Base-by-base conservation (phyloP, 2,113 vertebrate species). In the Campylomormyrus tamandua region DNA sequence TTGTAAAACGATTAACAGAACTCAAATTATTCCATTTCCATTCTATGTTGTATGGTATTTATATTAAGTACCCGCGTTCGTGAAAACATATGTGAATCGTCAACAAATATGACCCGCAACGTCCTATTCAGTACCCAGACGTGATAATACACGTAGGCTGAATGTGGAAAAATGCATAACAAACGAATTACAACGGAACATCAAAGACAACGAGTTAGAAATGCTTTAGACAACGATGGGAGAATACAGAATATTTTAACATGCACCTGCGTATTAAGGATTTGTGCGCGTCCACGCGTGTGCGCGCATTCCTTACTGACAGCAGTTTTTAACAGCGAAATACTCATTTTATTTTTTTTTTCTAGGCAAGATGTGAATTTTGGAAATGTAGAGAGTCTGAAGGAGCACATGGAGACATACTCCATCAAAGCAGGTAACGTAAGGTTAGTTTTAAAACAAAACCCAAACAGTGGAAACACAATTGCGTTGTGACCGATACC, bases 371-470 rank as follows among this genome's bases (percentile, higher is more conserved):
- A 95, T 90, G 93, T 88, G 77, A 96, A 96, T 89, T 95, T 92
- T 91, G 96, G 93, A 46, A 92, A 94, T 74, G 87, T 94, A 83
- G 95, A 97, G 92, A 96, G 97, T 94, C 96, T 99, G 92, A 95
- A 96, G 93, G 97, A 97, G 91, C 94, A 97, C 92, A 95, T 99
- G 94, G 95, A 93, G 91, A 94, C 95, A 62, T 95, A 97, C 89
- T 97, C 98, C 52, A 91, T 92, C 91, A 93, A 95, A 94, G 93
- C 96, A 97, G 98, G 98, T 99, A 97, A 95, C 35, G 10, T 66
- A 7, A 90, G 35, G 90, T 70, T 10, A 83, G 42, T 46, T 88
- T 21, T 66, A 17, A 53, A n/a, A 56, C 2, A 21, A 19, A 19
- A 74, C 31, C 24, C 15, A 62, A 62, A 19, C 24, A 31, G 49